Evolutionary conservation across 2,797 vertebrate species (phyloP), one percentile per base, ranked within the genome.

Genomic region (Clarias laeviceps): DNA sequence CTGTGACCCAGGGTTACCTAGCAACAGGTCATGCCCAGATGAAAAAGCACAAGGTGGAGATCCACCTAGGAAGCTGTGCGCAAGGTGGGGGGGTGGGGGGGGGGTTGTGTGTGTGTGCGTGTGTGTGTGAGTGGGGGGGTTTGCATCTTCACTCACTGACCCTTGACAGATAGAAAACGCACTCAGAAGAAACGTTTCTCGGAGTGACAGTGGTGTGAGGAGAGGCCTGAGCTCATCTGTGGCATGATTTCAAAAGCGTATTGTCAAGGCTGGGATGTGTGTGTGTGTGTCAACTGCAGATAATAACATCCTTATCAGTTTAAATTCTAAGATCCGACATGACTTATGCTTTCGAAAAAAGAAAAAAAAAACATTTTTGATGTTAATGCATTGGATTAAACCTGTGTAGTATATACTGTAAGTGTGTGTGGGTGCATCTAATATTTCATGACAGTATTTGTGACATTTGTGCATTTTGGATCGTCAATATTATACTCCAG

Each of bases 101-200:
- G 5, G 24, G 22, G 7, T 59, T 32, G 50, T 59, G 24, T 77
- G 27, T 77, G 54, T 20, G 74, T 59, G 74, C 12, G 29, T 62
- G 76, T 68, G 56, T 82, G 79, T 66, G 84, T 22, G 72, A 24
- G 54, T 45, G 80, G 87, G 89, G 82, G 3, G 72, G 59, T 59
- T 74, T 83, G 88, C 92, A 94, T 94, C 92, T 93, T 94, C 93
- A 93, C 93, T 93, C 91, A 93, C 93, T 96, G 95, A 95, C 94
- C 94, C 94, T 95, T 94, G 93, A 94, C 94, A 94, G 94, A 95
- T 95, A 94, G 94, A 95, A 95, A 95, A 94, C 89, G 92, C 94
- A 95, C 93, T 94, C 92, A 93, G 92, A 94, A 93, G 93, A 95
- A 94, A 94, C 93, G 88, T 84, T 68, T 87, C 91, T 93, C 93